Evolutionary conservation across 2,113 vertebrate species (phyloP).

Genomic region (Dolichallabes microphthalmus): DNA sequence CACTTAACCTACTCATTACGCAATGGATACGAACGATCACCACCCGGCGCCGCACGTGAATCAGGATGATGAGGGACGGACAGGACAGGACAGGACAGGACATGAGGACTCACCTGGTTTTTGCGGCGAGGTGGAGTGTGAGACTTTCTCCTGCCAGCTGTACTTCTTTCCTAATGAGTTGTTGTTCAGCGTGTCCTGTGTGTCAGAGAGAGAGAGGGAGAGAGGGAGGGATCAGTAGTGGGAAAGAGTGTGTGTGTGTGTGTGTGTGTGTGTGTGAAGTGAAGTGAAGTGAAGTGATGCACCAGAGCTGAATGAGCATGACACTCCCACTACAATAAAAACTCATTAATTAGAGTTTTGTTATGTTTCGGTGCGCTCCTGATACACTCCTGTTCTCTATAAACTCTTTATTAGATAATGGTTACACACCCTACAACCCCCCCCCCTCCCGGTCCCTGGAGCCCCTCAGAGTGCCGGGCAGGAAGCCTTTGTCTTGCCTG

Average conservation of each 20-base stretch:
- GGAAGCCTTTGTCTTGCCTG: slow-evolving; percentile 65
- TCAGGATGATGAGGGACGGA: neutral
- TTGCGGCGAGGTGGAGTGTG: slow-evolving; percentile 87
- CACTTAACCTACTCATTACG: no score
- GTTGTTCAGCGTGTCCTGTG: slow-evolving; percentile 96
- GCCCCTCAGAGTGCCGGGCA: slow-evolving; percentile 65
- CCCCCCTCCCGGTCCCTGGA: neutral
- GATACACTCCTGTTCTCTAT: neutral
- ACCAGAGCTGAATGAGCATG: neutral
- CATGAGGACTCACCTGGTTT: slow-evolving; percentile 83
- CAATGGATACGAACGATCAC: neutral
- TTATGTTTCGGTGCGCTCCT: neutral
- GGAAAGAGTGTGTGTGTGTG: neutral
- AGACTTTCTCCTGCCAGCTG: slow-evolving; percentile 98
- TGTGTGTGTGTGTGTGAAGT: neutral
- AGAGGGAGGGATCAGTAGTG: slow-evolving; percentile 9
- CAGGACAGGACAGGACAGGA: neutral
- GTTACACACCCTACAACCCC: neutral
- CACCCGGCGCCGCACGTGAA: neutral
- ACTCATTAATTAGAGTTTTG: neutral
- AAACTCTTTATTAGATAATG: neutral
- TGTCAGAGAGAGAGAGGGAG: slow-evolving; percentile 26
- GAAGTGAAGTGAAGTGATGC: neutral
- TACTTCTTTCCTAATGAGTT: slow-evolving; percentile 97
- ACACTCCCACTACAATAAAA: neutral